Percentiles rank a stretch among this genome's conserved stretches.
Conservation (phyloP, 2,113 vertebrate genomes). For the Psittacula cyanocephala region DNA sequence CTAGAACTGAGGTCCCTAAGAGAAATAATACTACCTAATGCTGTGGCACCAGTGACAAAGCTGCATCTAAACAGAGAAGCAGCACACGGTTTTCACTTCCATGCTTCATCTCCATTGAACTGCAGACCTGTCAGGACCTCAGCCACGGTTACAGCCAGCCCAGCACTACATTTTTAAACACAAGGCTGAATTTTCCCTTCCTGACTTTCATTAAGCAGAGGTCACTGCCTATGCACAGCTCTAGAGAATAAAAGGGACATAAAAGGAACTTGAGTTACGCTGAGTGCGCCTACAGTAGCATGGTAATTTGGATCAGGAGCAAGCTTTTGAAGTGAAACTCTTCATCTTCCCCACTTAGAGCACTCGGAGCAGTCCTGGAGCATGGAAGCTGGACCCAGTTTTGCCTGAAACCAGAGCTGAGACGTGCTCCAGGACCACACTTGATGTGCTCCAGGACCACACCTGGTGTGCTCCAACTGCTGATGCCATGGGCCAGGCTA, state of each 20-base stretch:
- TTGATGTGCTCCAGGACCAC: conserved; percentile 8
- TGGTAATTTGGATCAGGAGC: neutral
- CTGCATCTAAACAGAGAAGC: neutral
- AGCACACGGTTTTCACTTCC: neutral
- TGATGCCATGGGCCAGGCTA: neutral
- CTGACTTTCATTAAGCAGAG: conserved; percentile 3
- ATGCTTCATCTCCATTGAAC: neutral
- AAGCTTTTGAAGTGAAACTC: neutral
- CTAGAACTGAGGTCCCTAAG: neutral
- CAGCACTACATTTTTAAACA: neutral
- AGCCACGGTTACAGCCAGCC: neutral
- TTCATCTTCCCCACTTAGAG: neutral
- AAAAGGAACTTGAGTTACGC: neutral
- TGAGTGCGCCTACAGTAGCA: neutral
- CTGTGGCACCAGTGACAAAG: neutral
- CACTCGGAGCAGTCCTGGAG: neutral
- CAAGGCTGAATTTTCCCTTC: neutral
- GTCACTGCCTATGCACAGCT: neutral
- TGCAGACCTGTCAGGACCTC: neutral
- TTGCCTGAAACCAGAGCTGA: neutral
- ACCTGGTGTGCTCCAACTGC: neutral
- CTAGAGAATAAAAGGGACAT: neutral
- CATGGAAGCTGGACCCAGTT: neutral
- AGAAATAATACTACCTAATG: neutral
- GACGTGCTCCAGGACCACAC: conserved; percentile 19